Evolutionary conservation across 2,888 invertebrate species (phyloP), one percentile per base, ranked within the genome.

Genomic region (Coleophora deauratella): DNA sequence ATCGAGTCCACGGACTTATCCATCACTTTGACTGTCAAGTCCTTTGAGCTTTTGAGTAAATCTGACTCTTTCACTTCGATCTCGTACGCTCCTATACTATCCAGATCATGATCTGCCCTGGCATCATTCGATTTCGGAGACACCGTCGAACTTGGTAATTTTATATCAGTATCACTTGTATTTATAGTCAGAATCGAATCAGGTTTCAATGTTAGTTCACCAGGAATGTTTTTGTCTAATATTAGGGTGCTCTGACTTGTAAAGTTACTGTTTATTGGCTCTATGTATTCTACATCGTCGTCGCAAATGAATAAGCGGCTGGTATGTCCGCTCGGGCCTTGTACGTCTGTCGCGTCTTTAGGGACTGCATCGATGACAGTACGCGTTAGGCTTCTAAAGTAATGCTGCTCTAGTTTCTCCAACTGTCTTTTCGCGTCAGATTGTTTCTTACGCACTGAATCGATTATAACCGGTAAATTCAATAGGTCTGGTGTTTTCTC

Each of bases 1-100:
- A 94, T 94, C 42, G 94, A 94, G 76, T 95, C 95, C 78, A 92
- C 89, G 21, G 92, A 92, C 56, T 90, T 89, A 81, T 92, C 92
- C 92, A 92, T 92, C 47, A 82, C 84, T 76, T 88, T 86, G 7
- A 86, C 86, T 3, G 79, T 77, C 36, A 85, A 56, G 35, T 81
- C 72, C 47, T 79, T 85, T 0, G 63, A 52, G 42, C 68, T 59
- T 46, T 76, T 79, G 32, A 76, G 59, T 35, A 85, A 55, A 62
- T 86, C 86, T 0, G 76, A 59, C 49, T 84, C 82, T 41, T 78
- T 84, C 0, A 86, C 79, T 54, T 84, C 81, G 36, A 86, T 81
- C 50, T 85, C 86, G 51, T 76, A 86, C 2, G 78, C 67, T 7
- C 80, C 82, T 55, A 85, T 79, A 38, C 84, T 84, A 45, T 82